Conservation (phyloP, 2,113 vertebrate genomes). For the Hippocampus zosterae region DNA sequence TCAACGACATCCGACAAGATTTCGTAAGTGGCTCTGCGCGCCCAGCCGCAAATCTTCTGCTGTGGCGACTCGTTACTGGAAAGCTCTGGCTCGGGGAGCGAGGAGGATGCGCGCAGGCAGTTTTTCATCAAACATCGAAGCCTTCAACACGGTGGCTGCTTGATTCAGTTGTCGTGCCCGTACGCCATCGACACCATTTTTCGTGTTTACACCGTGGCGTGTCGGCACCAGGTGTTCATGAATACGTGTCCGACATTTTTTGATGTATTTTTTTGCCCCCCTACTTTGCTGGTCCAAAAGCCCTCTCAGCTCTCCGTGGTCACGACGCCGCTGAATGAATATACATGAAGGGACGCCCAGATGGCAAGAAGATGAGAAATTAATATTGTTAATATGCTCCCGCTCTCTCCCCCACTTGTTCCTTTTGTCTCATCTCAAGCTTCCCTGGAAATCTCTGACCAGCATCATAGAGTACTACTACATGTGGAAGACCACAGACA, state of each 20-base stretch:
- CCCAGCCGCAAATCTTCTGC: background rate
- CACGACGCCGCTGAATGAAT: slow-evolving; percentile 46
- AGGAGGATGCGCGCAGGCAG: background rate
- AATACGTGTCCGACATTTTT: slow-evolving; percentile 39
- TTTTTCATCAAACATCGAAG: slow-evolving; percentile 17
- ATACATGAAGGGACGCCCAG: slow-evolving; percentile 48
- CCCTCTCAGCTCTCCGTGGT: slow-evolving; percentile 37
- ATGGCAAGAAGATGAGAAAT: slow-evolving; percentile 57
- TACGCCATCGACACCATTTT: background rate
- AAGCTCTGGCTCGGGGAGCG: background rate
- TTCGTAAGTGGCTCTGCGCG: slow-evolving; percentile 80
- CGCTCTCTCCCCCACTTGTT: background rate
- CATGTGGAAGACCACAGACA: slow-evolving; percentile 99
- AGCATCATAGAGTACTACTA: slow-evolving; percentile 99
- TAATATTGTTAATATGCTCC: slow-evolving; percentile 50
- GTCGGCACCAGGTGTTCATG: slow-evolving; percentile 49
- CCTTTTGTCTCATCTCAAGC: slow-evolving; percentile 69
- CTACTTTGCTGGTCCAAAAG: background rate
- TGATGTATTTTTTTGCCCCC: background rate
- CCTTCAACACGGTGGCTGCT: background rate
- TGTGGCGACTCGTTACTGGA: background rate
- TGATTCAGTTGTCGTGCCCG: slow-evolving; percentile 8
- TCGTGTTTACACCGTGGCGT: slow-evolving; percentile 4
- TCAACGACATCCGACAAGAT: slow-evolving; percentile 98
- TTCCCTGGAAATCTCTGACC: slow-evolving; percentile 96